Percentiles rank a stretch among this genome's conserved stretches.
Conservation (phyloP, 2,888 invertebrate species). For the Tetrapedia diversipes region DNA sequence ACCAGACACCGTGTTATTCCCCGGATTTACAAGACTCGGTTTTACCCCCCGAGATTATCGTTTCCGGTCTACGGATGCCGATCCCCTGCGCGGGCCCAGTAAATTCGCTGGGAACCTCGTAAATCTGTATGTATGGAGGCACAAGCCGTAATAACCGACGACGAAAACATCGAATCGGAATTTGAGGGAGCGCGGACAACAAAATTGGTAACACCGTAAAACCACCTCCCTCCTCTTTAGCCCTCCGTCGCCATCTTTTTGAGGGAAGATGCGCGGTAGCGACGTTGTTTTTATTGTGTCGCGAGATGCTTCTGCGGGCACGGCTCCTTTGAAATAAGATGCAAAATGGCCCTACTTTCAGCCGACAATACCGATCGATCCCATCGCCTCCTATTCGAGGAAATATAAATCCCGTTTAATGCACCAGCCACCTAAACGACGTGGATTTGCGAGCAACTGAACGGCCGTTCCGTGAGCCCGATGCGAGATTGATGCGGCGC, state of each 20-base stretch:
- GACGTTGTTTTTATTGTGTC: background rate
- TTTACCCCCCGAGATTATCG: slow-evolving; percentile 9
- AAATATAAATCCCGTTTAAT: slow-evolving; percentile 62
- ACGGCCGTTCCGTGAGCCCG: slow-evolving; percentile 41
- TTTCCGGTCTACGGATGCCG: slow-evolving; percentile 14
- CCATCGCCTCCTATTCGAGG: slow-evolving; percentile 46
- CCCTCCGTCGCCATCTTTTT: no score
- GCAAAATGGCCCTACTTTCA: slow-evolving; percentile 36
- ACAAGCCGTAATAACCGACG: background rate
- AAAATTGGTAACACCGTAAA: slow-evolving; percentile 11
- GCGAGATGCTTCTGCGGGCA: background rate
- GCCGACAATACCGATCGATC: slow-evolving; percentile 53
- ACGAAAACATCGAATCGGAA: background rate
- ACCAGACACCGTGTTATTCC: slow-evolving; percentile 7
- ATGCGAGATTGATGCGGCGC: slow-evolving; percentile 50
- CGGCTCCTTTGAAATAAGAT: slow-evolving; percentile 37
- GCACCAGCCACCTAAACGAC: slow-evolving; percentile 56
- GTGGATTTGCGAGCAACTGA: slow-evolving; percentile 55
- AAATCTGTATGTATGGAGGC: slow-evolving; percentile 4
- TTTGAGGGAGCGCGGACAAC: background rate
- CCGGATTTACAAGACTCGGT: slow-evolving; percentile 16
- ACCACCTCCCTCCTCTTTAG: background rate
- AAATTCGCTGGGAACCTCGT: slow-evolving; percentile 1
- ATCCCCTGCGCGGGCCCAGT: background rate
- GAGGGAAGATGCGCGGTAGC: background rate